A percentile compares a stretch with the other conserved stretches of the same genome.
Conservation (phyloP, 1,140 invertebrate genomes). For the Bemisia tabaci region DNA sequence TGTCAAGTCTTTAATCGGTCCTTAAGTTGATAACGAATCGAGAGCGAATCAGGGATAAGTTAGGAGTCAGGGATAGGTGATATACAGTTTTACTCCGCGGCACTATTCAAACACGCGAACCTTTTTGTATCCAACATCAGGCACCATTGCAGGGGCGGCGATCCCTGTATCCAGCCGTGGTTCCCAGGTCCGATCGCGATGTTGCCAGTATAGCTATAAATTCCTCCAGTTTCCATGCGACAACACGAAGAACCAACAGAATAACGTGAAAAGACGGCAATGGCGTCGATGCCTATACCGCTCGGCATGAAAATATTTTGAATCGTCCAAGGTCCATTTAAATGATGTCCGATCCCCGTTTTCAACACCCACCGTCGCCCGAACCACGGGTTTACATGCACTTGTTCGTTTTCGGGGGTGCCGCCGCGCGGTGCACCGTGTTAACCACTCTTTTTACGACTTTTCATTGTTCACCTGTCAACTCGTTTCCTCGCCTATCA, state of each 20-base stretch:
- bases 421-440: no score
- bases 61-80: no score
- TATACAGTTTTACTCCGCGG: no score
- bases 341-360: not conserved
- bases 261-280: no score
- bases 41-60: no score
- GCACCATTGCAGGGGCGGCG: not conserved
- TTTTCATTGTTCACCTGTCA: not conserved
- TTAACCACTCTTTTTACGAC: not conserved
- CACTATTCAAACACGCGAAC: no score
- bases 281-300: not conserved
- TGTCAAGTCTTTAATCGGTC: no score
- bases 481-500: not conserved
- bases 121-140: not conserved
- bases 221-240: not conserved
- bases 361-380: not conserved
- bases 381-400: not conserved
- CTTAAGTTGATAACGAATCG: no score
- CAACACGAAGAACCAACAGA: no score
- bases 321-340: not conserved
- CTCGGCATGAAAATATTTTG: not conserved
- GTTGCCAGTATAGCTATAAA: no score
- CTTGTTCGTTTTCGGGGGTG: not conserved
- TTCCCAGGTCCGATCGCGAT: not conserved
- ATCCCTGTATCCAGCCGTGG: not conserved